A percentile compares a stretch with the other conserved stretches of the same genome.
Evolutionary conservation across 2,113 vertebrate genomes (phyloP).

Genomic region (Sialia sialis): DNA sequence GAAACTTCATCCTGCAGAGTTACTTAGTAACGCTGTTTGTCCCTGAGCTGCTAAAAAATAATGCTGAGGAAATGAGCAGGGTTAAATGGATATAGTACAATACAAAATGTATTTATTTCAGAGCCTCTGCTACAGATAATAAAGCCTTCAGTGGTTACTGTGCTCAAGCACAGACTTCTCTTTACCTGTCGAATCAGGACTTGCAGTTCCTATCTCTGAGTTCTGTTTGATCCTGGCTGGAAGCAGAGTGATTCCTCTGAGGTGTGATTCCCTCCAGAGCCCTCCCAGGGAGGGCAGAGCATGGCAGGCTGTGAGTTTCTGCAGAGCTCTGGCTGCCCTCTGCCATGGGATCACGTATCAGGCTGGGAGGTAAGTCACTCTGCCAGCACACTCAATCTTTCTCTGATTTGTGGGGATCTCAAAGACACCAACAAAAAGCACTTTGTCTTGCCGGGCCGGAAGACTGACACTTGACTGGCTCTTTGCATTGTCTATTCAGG

Average conservation of each 20-base stretch:
- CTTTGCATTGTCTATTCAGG: background rate
- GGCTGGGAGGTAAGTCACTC: background rate
- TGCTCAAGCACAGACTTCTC: background rate
- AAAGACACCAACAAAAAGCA: conserved; percentile 15
- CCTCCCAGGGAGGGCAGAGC: background rate
- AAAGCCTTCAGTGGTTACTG: background rate
- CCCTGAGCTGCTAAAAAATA: background rate
- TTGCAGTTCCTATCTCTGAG: background rate
- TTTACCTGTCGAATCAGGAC: background rate
- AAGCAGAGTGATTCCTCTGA: background rate
- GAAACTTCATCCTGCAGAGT: background rate
- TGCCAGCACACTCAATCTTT: background rate
- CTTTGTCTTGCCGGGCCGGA: background rate
- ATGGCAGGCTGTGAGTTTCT: background rate
- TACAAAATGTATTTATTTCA: background rate
- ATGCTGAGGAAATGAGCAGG: background rate
- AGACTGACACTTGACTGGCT: background rate
- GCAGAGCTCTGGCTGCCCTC: background rate
- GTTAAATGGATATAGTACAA: background rate
- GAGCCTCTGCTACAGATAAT: background rate
- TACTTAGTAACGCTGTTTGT: background rate
- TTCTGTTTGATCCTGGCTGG: background rate
- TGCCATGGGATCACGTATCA: background rate
- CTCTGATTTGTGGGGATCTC: conserved; percentile 9
- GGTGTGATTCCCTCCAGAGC: background rate